These are phyloP conservation scores for Helicoverpa zea DNA, from an alignment of 1,140 invertebrate genomes.

Conservation along the genomic window DNA sequence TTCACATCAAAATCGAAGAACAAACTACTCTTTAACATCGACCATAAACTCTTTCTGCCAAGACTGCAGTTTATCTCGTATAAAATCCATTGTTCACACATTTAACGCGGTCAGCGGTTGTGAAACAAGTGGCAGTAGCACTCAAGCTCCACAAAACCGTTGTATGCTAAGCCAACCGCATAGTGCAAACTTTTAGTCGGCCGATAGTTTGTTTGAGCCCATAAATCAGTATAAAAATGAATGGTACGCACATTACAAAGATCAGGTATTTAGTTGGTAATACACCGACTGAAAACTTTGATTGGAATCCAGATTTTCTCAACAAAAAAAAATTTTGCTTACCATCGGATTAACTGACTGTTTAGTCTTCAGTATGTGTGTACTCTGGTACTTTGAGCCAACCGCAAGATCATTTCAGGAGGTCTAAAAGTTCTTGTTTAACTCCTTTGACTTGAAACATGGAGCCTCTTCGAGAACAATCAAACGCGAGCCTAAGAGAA, in stretches of 20 bases:
- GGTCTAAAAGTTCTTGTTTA: slow-evolving; percentile 3
- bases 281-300: no score
- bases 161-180: neutral
- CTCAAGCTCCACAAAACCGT: neutral
- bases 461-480: slow-evolving; percentile 20
- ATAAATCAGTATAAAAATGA: no score
- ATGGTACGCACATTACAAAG: no score
- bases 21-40: neutral
- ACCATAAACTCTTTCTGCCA: neutral
- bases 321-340: no score
- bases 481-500: neutral
- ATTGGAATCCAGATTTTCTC: no score
- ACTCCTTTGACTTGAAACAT: slow-evolving; percentile 28
- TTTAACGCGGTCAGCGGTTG: neutral
- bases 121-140: neutral
- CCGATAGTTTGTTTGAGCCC: no score
- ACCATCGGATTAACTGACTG: no score
- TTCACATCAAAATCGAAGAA: no score
- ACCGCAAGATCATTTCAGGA: slow-evolving; percentile 14
- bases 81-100: neutral
- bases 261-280: no score
- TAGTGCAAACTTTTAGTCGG: no score
- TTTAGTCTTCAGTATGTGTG: no score
- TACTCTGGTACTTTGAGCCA: neutral
- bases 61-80: neutral